Base-by-base conservation (phyloP, 1,140 invertebrate species). In the Liolophura sinensis region DNA sequence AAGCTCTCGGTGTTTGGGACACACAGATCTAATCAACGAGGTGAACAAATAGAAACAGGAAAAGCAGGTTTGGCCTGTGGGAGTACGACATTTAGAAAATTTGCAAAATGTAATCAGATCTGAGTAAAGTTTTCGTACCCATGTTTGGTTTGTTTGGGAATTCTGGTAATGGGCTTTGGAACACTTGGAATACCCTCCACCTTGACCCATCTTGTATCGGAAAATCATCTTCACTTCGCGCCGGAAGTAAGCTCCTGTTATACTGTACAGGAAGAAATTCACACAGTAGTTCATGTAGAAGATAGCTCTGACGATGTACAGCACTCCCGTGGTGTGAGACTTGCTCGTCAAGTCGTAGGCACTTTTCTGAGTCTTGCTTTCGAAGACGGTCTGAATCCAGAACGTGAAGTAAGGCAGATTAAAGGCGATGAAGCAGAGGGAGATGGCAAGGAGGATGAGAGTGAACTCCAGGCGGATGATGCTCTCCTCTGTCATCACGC, bases 271-370 rank as follows among this genome's bases (percentile, higher is more conserved):
- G 60, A 80, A 77, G 56, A 80, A 78, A 51, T 80, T 80, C 1
- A 78, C 70, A 46, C 73, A 77, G 55, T 80, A 80, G 63, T 80
- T 80, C 46, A 76, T 68, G 55, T 76, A 77, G 54, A 80, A 78
- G 51, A 78, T 73, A n/a, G 75, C 70, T 31, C 73, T 64, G 0
- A 73, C 68, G 9, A 78, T 73, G 16, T 63, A 73, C 15, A 80
- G 52, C 5, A 74, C 61, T 1, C 73, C 73, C 40, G 65, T 67
- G 67, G 71, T 72, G 57, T 71, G 72, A 14, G 70, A 67, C 3
- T 64, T 57, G 31, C 60, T 52, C 16, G 20, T 20, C n/a, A 62
- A 18, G 48, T 62, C 60, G 16, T 50, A 18, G 61, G 54, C 51
- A 40, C 18, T 54, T 52, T 51, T 51, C 51, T 52, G 25, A 40